Evolutionary conservation across 2,888 invertebrate species (phyloP).

Genomic region (Omphaloscelis lunosa): DNA sequence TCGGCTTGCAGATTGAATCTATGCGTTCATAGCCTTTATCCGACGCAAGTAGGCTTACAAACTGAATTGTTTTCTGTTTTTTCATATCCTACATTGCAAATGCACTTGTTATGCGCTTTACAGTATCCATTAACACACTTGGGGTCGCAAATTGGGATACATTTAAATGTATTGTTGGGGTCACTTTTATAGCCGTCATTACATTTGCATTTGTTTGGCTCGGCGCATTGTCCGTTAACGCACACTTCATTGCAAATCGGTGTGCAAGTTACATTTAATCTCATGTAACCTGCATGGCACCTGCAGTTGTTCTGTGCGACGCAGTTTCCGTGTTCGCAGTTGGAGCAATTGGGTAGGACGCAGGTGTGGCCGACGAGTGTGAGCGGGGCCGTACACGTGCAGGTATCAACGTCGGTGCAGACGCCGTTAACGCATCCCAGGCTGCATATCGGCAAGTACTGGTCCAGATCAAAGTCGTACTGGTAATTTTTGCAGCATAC

Average conservation of each 20-base stretch:
- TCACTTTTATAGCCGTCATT: constrained; percentile 41
- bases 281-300: constrained; percentile 79
- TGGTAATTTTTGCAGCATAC: no score
- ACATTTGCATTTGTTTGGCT: constrained; percentile 45
- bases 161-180: constrained; percentile 19
- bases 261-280: constrained; percentile 61
- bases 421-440: constrained; percentile 33
- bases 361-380: constrained; percentile 36
- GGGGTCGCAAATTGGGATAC: constrained; percentile 35
- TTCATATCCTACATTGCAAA: constrained; percentile 40
- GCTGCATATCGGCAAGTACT: constrained; percentile 46
- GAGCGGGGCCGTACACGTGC: constrained; percentile 36
- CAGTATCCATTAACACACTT: constrained; percentile 39
- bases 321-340: constrained; percentile 74
- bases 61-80: constrained; percentile 4
- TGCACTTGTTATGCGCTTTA: constrained; percentile 22
- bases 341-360: constrained; percentile 23
- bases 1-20: constrained; percentile 29
- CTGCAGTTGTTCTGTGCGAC: constrained; percentile 78
- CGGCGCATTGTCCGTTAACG: constrained; percentile 39
- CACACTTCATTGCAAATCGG: constrained; percentile 36
- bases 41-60: constrained; percentile 47
- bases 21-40: constrained; percentile 29
- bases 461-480: no score
- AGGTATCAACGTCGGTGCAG: constrained; percentile 27